phyloP scores from a whole-genome alignment of 2,888 invertebrate species.

The Aromia moschata region DNA sequence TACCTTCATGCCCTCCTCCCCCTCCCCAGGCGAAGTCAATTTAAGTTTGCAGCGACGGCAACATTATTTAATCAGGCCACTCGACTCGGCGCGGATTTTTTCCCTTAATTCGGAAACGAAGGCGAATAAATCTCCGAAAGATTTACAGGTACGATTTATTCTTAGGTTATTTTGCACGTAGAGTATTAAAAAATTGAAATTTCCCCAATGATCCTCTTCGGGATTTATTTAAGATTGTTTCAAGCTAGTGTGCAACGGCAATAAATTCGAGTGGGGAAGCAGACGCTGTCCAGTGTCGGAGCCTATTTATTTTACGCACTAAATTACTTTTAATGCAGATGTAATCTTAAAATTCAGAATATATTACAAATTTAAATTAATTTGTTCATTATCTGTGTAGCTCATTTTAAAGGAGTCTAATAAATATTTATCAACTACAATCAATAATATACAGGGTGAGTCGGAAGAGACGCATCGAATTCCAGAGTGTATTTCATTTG shows the following conservation, averaged over 20 bases:
- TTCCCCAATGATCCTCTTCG: constrained; percentile 44
- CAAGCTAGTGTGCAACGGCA: constrained; percentile 10
- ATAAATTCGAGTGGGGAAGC: constrained; percentile 6
- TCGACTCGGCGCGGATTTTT: not conserved
- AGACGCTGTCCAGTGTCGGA: constrained; percentile 4
- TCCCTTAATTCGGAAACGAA: not conserved
- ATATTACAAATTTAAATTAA: no score
- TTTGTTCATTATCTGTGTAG: no score
- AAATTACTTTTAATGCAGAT: no score
- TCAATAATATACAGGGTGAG: no score
- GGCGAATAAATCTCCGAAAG: constrained; percentile 36
- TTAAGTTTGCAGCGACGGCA: constrained; percentile 4
- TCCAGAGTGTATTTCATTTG: no score
- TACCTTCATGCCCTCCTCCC: no score
- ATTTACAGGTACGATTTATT: constrained; percentile 38
- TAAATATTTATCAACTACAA: no score
- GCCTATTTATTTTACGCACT: no score
- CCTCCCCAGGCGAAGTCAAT: not conserved
- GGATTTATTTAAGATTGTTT: constrained; percentile 33
- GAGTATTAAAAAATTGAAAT: constrained; percentile 52
- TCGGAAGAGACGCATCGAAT: no score
- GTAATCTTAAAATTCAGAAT: no score
- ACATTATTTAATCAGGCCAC: not conserved
- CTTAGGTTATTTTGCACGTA: constrained; percentile 36
- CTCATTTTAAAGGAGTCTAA: no score